Percentiles rank a stretch among this genome's conserved stretches.
These are phyloP conservation scores for Leuciscus waleckii DNA, from an alignment of 2,797 vertebrate species.

Conservation along the genomic window DNA sequence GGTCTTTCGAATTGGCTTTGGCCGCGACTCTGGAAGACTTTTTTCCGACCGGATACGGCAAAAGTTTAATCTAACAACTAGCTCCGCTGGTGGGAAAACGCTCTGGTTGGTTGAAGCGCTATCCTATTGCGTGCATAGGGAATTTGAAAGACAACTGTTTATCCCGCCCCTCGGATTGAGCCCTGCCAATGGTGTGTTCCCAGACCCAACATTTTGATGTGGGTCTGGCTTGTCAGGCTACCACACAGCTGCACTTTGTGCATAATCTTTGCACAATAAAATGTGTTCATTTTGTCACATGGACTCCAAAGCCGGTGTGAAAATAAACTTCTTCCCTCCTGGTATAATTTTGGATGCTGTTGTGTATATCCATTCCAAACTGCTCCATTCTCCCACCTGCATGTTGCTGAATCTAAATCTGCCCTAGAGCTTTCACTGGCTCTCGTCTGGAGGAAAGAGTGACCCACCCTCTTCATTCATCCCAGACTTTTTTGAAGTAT, in stretches of 20 bases:
- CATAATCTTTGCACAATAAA: neutral
- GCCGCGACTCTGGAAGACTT: too few relatives aligned
- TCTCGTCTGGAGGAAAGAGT: constrained; percentile 56
- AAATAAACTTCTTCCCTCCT: constrained; percentile 14
- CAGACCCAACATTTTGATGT: too few relatives aligned
- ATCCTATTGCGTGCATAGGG: too few relatives aligned
- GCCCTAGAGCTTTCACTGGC: constrained; percentile 46
- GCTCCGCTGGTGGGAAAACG: too few relatives aligned
- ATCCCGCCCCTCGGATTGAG: too few relatives aligned
- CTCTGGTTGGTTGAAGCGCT: too few relatives aligned
- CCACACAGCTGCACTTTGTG: neutral
- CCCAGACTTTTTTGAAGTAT: constrained; percentile 51
- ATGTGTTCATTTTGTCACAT: constrained; percentile 9
- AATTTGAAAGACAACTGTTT: too few relatives aligned
- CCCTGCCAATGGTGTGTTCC: too few relatives aligned
- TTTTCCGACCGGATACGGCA: too few relatives aligned
- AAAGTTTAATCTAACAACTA: too few relatives aligned
- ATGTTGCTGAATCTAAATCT: constrained; percentile 30
- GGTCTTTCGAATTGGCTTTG: too few relatives aligned
- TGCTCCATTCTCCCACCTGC: constrained; percentile 43
- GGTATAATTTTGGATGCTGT: constrained; percentile 17
- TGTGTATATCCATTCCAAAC: neutral
- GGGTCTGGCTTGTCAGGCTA: neutral
- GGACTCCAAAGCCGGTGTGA: neutral
- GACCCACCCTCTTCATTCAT: constrained; percentile 50